Conservation (phyloP, 35 echinoderm and acorn worm genomes). For the Apostichopus japonicus region DNA sequence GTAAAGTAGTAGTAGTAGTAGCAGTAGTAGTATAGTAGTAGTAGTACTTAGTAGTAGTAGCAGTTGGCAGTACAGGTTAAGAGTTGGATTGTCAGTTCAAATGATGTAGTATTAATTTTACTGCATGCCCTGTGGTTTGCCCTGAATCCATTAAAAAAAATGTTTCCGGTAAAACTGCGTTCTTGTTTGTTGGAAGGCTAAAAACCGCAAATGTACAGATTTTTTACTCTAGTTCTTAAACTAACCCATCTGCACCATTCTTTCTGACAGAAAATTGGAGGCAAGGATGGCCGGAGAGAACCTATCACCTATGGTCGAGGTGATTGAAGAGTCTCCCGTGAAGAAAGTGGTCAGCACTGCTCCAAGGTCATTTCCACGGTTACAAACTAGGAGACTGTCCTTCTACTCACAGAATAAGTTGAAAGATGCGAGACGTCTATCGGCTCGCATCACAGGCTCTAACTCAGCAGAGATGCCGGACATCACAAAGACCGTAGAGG, state of each 20-base stretch:
- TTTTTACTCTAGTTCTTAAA: too few relatives aligned
- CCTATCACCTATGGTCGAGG: constrained; percentile 23
- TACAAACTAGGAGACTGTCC: neutral
- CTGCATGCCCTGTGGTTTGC: too few relatives aligned
- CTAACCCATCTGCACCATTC: neutral
- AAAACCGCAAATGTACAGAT: too few relatives aligned
- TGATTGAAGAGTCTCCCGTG: constrained; percentile 42
- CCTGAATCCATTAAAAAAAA: too few relatives aligned
- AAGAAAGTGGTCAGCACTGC: constrained; percentile 8
- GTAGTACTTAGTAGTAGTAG: too few relatives aligned
- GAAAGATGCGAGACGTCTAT: constrained; percentile 7
- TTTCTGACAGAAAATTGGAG: constrained; percentile 31
- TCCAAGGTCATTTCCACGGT: constrained; percentile 3
- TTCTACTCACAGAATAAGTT: constrained; percentile 27
- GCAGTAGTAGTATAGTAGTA: too few relatives aligned
- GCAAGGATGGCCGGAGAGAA: constrained; percentile 8
- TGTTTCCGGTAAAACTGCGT: too few relatives aligned
- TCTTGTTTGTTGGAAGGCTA: too few relatives aligned
- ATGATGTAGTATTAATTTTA: too few relatives aligned
- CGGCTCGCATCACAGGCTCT: constrained; percentile 32
- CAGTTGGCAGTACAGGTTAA: too few relatives aligned
- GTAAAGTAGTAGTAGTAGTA: too few relatives aligned
- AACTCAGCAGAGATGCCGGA: neutral
- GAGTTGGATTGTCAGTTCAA: too few relatives aligned
- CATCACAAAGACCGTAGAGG: constrained; percentile 13